Conservation (phyloP, 2,113 vertebrate species). For the Cyprinodon tularosa region DNA sequence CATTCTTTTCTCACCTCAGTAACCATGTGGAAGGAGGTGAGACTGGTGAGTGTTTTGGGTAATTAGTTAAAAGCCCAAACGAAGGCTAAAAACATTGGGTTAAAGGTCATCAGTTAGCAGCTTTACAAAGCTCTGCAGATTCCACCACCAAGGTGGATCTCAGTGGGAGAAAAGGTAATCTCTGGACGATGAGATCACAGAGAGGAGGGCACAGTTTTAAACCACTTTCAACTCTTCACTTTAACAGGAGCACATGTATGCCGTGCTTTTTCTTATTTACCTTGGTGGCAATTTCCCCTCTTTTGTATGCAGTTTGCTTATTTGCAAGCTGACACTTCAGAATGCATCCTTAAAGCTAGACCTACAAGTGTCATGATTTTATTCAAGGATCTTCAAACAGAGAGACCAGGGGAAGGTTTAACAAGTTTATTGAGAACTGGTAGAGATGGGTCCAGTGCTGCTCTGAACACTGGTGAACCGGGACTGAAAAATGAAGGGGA, state of each 20-base stretch:
- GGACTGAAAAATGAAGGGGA: no score
- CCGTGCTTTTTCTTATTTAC: neutral
- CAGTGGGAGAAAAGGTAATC: neutral
- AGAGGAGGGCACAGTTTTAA: neutral
- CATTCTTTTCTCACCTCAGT: conserved; percentile 47
- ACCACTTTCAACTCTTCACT: neutral
- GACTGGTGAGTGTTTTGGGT: conserved; percentile 33
- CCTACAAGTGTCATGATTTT: no score
- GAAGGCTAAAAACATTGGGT: conserved; percentile 53
- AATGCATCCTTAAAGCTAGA: no score
- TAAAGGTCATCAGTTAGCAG: conserved; percentile 52
- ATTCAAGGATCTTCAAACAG: no score
- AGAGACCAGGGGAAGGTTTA: no score
- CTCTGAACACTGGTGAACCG: no score
- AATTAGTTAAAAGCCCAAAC: conserved; percentile 53
- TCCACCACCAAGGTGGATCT: conserved; percentile 27
- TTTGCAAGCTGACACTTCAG: no score
- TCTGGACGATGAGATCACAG: neutral
- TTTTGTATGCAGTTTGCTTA: no score
- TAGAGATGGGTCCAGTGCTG: no score
- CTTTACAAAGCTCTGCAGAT: conserved; percentile 41
- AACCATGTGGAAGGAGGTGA: conserved; percentile 28
- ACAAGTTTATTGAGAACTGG: no score
- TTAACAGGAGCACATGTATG: no score
- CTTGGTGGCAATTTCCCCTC: neutral